phyloP scores from a whole-genome alignment of 2,888 invertebrate genomes.

The Cordylochernes scorpioides region DNA sequence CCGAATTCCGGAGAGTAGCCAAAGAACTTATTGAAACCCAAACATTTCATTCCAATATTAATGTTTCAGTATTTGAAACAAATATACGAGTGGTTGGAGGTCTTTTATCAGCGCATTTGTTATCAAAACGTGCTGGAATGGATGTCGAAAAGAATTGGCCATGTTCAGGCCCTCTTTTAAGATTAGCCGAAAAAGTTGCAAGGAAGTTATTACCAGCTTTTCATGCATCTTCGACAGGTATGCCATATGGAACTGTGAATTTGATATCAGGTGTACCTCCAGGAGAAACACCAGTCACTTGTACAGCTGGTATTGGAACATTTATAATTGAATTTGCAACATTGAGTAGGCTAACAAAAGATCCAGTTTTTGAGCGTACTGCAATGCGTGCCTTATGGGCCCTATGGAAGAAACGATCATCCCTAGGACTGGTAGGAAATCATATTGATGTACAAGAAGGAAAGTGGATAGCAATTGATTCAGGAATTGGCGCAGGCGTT shows the following conservation, averaged over 20 bases:
- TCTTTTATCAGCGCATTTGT: constrained; percentile 71
- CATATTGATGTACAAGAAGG: constrained; percentile 57
- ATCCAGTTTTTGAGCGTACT: constrained; percentile 65
- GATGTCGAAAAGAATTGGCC: constrained; percentile 81
- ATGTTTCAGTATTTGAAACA: constrained; percentile 98
- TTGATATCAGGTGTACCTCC: constrained; percentile 65
- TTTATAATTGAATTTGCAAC: constrained; percentile 89
- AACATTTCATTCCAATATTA: constrained; percentile 82
- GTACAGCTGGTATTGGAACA: constrained; percentile 92
- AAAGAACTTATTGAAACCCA: constrained; percentile 36
- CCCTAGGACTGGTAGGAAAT: constrained; percentile 53
- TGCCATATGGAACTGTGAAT: constrained; percentile 82
- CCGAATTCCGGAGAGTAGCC: constrained; percentile 74
- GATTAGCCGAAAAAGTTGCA: constrained; percentile 81
- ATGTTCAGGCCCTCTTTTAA: constrained; percentile 71
- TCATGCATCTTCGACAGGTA: constrained; percentile 35
- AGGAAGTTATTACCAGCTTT: constrained; percentile 45
- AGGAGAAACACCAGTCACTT: constrained; percentile 84
- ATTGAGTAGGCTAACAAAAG: constrained; percentile 67
- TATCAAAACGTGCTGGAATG: constrained; percentile 54
- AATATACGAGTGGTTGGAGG: constrained; percentile 96
- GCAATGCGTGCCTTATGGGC: constrained; percentile 73
- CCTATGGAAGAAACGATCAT: constrained; percentile 56
- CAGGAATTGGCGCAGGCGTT: constrained; percentile 85
- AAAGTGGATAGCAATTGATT: constrained; percentile 86